Conservation (phyloP, 2,888 invertebrate genomes). For the Anthophora plumipes region DNA sequence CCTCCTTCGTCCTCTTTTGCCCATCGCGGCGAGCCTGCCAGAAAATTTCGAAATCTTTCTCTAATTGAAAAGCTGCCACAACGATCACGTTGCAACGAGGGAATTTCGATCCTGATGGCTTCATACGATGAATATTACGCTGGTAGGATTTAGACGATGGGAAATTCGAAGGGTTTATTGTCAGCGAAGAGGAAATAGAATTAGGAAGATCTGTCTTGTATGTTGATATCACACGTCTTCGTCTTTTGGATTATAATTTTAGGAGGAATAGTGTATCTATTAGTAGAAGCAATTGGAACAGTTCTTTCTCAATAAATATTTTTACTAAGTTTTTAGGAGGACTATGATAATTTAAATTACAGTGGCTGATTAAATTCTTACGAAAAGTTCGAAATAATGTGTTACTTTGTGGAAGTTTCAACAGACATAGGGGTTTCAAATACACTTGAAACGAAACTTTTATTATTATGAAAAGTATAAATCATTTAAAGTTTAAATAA, state of each 20-base stretch:
- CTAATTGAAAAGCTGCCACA: conserved; percentile 32
- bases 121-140: neutral
- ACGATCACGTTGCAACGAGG: conserved; percentile 10
- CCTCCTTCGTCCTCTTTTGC: conserved; percentile 63
- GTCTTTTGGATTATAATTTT: neutral
- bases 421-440: too few species aligned
- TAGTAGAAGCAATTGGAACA: neutral
- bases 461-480: too few species aligned
- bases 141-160: neutral
- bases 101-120: conserved; percentile 2
- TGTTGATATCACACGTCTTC: neutral
- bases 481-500: too few species aligned
- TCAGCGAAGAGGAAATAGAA: too few species aligned
- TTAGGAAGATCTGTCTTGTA: neutral
- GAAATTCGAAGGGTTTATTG: neutral
- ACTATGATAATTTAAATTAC: too few species aligned
- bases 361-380: too few species aligned
- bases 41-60: conserved; percentile 45
- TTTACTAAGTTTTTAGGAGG: too few species aligned
- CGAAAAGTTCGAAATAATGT: too few species aligned
- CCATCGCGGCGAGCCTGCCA: conserved; percentile 42
- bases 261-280: neutral
- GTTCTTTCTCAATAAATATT: too few species aligned
- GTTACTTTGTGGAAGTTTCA: too few species aligned
- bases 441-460: too few species aligned